phyloP scores from a whole-genome alignment of 2,797 vertebrate species.

The Iguana delicatissima region DNA sequence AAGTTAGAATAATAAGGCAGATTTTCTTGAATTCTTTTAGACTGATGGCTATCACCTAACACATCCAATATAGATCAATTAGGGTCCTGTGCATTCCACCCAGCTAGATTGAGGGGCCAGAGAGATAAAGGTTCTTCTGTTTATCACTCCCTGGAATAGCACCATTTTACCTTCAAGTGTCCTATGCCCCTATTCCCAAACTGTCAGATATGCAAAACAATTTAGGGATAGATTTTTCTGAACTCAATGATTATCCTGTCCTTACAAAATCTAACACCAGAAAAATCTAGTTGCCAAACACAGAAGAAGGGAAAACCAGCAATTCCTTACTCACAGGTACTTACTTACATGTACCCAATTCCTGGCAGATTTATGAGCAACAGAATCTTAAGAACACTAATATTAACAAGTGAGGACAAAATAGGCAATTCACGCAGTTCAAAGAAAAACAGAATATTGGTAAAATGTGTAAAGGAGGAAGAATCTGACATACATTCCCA shows the following conservation, averaged over 20 bases:
- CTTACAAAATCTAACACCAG: too few species aligned
- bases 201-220: too few species aligned
- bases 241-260: too few species aligned
- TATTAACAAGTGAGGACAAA: conserved; percentile 54
- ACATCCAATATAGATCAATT: neutral
- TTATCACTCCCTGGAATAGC: neutral
- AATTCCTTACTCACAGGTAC: conserved; percentile 58
- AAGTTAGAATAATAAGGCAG: neutral
- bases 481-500: neutral
- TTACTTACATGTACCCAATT: conserved; percentile 53
- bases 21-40: neutral
- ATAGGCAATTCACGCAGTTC: conserved; percentile 10
- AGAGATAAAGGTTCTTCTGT: neutral
- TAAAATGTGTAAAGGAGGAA: neutral
- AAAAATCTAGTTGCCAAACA: neutral
- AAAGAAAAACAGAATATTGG: neutral
- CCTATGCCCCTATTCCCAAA: neutral
- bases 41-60: neutral
- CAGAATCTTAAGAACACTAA: conserved; percentile 46
- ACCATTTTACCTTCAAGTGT: neutral
- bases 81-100: neutral
- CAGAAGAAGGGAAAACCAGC: neutral
- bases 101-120: too few species aligned
- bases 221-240: too few species aligned
- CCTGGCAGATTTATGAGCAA: conserved; percentile 45